Evolutionary conservation across 2,797 vertebrate species (phyloP).

Genomic region (Pterois miles): DNA sequence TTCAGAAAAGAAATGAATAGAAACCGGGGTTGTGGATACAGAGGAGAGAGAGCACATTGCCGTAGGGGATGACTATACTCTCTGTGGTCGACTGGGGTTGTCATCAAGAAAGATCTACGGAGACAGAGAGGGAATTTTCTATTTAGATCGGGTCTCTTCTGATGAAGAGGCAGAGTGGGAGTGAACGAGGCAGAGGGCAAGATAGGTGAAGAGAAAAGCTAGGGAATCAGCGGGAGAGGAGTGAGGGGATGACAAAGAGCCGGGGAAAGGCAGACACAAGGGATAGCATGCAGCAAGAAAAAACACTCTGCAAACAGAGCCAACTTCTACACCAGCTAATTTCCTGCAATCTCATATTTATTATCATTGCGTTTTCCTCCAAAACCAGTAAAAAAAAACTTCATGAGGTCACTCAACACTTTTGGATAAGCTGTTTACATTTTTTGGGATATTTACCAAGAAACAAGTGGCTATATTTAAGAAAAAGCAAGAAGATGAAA

Average conservation of each 20-base stretch:
- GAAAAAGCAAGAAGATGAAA: neutral
- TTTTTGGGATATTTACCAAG: neutral
- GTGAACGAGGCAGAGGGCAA: constrained; percentile 45
- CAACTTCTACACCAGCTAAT: neutral
- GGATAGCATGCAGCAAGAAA: neutral
- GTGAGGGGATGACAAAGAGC: neutral
- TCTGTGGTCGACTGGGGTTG: constrained; percentile 37
- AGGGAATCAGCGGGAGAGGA: constrained; percentile 29
- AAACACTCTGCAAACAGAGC: neutral
- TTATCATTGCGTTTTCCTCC: neutral
- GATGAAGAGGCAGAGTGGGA: constrained; percentile 48
- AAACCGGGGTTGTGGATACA: constrained; percentile 14
- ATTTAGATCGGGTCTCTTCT: constrained; percentile 48
- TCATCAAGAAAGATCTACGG: constrained; percentile 53
- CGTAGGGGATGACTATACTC: constrained; percentile 29
- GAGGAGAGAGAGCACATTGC: constrained; percentile 38
- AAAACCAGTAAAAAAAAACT: neutral
- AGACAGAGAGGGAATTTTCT: constrained; percentile 51
- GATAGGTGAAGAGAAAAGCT: constrained; percentile 31
- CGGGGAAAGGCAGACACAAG: neutral
- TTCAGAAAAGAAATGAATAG: neutral
- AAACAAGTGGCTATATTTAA: neutral
- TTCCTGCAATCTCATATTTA: neutral
- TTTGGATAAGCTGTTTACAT: neutral
- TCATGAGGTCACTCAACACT: neutral